These are phyloP conservation scores for Dasysyrphus tricinctus DNA, from an alignment of 2,888 invertebrate genomes.

Conservation along the genomic window DNA sequence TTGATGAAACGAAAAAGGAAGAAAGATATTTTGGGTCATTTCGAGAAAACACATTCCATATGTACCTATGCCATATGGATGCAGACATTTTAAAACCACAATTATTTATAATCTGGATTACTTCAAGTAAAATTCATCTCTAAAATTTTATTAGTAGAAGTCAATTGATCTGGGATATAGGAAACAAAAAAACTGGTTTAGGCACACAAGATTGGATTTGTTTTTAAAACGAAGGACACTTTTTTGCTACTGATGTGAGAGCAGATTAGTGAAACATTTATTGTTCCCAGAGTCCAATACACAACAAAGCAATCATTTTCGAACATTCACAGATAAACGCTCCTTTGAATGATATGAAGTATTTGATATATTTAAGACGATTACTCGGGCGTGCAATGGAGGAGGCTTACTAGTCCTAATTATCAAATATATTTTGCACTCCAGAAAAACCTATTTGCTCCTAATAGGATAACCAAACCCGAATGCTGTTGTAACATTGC, in stretches of 20 bases:
- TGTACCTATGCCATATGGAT: constrained; percentile 58
- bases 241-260: constrained; percentile 31
- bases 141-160: constrained; percentile 30
- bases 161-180: constrained; percentile 46
- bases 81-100: constrained; percentile 39
- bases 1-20: constrained; percentile 3
- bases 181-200: constrained; percentile 42
- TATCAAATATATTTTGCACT: constrained; percentile 54
- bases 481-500: constrained; percentile 62
- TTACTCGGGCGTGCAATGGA: constrained; percentile 66
- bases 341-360: constrained; percentile 30
- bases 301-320: constrained; percentile 32
- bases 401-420: constrained; percentile 63
- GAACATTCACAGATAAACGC: constrained; percentile 28
- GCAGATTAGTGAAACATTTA: constrained; percentile 31
- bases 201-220: constrained; percentile 37
- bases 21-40: constrained; percentile 1
- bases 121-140: not conserved
- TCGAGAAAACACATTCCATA: not conserved
- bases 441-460: constrained; percentile 54
- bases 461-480: constrained; percentile 60
- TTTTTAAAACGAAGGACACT: constrained; percentile 23
- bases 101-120: constrained; percentile 64
- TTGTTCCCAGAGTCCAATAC: constrained; percentile 4
- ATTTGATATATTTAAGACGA: constrained; percentile 64